Evolutionary conservation across 2,797 vertebrate species (phyloP), one percentile per base, ranked within the genome.

Genomic region (Meriones psammophilus): DNA sequence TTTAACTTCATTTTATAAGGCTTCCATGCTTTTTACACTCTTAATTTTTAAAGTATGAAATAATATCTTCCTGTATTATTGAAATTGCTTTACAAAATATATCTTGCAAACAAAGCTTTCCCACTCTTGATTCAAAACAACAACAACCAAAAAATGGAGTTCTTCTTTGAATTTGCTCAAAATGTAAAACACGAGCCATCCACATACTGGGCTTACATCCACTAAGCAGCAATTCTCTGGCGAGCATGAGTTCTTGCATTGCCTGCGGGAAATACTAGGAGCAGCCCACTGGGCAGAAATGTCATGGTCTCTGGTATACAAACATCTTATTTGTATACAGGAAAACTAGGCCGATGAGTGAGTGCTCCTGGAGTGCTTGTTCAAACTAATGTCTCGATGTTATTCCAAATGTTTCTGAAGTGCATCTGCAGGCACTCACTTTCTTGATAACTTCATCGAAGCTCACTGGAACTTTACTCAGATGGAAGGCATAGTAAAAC

Each of bases 21-120:
- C 33, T 62, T 89, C 91, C 7, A 42, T 74, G 50, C 60, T 42
- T 89, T 79, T 86, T 14, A 33, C 30, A 28, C 33, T 90, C 88
- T 94, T 74, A 74, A 92, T 87, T 92, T 94, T 14, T 64, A 13
- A 97, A 91, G 79, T 95, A 46, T 56, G 33, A 90, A 91, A 92
- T 20, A 66, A 79, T 0, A 7, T 66, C 64, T 26, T 14, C 18
- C 15, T 64, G 10, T 10, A 9, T 56, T 64, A 39, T 15, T 95
- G 36, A 26, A 60, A 18, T 8, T 86, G 73, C 22, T 92, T 66
- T 87, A 66, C 33, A 39, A 95, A 94, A 95, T 73, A 8, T 1
- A 15, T 33, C 42, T 92, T 81, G 95, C 28, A 71, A 89, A 92
- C 2, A 86, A 96, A 90, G 69, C 2, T 96, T 93, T 86, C 56